These are phyloP conservation scores for Lochmaea capreae DNA, from an alignment of 2,888 invertebrate species.

Conservation along the genomic window DNA sequence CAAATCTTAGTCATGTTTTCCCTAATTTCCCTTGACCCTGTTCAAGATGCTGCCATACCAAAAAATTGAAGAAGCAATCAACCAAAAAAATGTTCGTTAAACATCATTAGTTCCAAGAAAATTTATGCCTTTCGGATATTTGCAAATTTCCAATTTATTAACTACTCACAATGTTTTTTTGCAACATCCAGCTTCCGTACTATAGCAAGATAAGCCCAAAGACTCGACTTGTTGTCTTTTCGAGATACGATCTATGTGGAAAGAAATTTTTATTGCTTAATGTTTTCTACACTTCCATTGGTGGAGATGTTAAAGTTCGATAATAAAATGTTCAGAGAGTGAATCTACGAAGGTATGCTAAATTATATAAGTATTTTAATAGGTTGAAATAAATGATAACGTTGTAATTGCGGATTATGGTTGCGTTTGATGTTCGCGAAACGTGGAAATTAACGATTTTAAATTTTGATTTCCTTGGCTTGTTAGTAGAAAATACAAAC, in stretches of 20 bases:
- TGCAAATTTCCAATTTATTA: neutral
- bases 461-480: neutral
- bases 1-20: neutral
- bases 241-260: slow-evolving; percentile 11
- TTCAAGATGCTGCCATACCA: too few relatives aligned
- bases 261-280: slow-evolving; percentile 24
- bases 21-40: too few relatives aligned
- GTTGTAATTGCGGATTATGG: too few relatives aligned
- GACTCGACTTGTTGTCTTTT: slow-evolving; percentile 20
- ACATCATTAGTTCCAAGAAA: neutral
- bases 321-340: slow-evolving; percentile 12
- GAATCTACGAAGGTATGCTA: slow-evolving; percentile 15
- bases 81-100: neutral
- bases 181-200: slow-evolving; percentile 10
- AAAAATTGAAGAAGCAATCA: neutral
- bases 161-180: neutral
- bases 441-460: neutral
- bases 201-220: slow-evolving; percentile 5
- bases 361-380: slow-evolving; percentile 20
- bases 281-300: slow-evolving; percentile 14
- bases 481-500: neutral
- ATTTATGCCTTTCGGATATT: neutral
- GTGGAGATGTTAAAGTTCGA: slow-evolving; percentile 12
- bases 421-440: neutral
- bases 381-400: neutral